Evolutionary conservation across 2,797 vertebrate genomes (phyloP).

Genomic region (Aplochiton taeniatus): DNA sequence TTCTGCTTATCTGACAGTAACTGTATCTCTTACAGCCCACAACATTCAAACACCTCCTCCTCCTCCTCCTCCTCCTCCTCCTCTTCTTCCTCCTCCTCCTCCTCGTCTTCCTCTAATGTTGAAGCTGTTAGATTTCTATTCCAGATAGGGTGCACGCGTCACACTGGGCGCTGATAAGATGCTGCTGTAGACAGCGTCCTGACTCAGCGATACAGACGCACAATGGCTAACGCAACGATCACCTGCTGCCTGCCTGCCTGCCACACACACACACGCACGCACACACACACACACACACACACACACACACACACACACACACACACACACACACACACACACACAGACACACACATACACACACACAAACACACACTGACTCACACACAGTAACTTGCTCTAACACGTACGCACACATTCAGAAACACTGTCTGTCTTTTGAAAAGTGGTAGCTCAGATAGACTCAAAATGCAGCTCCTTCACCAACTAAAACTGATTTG

Average conservation of each 20-base stretch:
- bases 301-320: conserved; percentile 37
- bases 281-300: conserved; percentile 30
- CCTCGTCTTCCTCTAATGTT: conserved; percentile 71
- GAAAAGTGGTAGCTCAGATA: too few species aligned
- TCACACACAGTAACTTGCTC: conserved; percentile 51
- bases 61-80: conserved; percentile 53
- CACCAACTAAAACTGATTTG: too few species aligned
- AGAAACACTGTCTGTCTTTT: not conserved
- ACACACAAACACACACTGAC: too few species aligned
- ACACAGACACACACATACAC: conserved; percentile 15
- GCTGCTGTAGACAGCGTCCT: conserved; percentile 72
- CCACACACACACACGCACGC: conserved; percentile 54
- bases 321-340: conserved; percentile 18
- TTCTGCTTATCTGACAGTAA: conserved; percentile 81
- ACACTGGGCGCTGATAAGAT: conserved; percentile 74
- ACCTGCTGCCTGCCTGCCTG: not conserved
- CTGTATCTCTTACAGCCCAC: conserved; percentile 77
- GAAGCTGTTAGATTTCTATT: conserved; percentile 78
- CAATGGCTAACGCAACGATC: conserved; percentile 56
- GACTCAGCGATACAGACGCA: conserved; percentile 75
- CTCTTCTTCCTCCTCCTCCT: conserved; percentile 51
- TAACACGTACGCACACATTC: conserved; percentile 30
- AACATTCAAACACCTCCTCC: conserved; percentile 43
- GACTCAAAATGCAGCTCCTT: too few species aligned
- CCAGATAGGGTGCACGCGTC: conserved; percentile 72